These are phyloP conservation scores for Drosophila pachea DNA, from an alignment of 1,140 invertebrate species.

Conservation along the genomic window DNA sequence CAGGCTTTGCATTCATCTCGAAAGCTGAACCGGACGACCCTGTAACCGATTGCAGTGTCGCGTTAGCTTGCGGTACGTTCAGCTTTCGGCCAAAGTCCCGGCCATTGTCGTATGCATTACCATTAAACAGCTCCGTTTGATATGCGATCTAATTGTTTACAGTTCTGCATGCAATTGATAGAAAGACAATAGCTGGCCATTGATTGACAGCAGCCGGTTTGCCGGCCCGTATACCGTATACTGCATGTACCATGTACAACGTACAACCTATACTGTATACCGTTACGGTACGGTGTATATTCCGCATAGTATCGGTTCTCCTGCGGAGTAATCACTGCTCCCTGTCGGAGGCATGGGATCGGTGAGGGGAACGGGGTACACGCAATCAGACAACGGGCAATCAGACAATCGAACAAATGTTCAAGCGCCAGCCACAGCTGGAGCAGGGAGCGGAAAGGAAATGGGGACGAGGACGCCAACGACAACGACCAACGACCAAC, in stretches of 20 bases:
- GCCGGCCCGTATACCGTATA: background rate
- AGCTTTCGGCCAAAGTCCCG: background rate
- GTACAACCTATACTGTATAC: too few relatives aligned
- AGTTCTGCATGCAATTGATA: slow-evolving; percentile 8
- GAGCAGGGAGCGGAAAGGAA: background rate
- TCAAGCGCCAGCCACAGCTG: slow-evolving; percentile 8
- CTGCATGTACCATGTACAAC: too few relatives aligned
- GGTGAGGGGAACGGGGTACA: background rate
- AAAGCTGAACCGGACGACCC: background rate
- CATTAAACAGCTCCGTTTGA: slow-evolving; percentile 19
- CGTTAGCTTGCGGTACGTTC: background rate
- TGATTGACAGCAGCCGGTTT: slow-evolving; percentile 30
- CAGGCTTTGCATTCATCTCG: background rate
- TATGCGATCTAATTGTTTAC: slow-evolving; percentile 28
- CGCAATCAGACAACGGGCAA: slow-evolving; percentile 29
- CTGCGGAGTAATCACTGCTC: too few relatives aligned
- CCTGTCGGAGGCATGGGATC: too few relatives aligned
- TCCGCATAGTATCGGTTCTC: too few relatives aligned
- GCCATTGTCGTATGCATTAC: background rate
- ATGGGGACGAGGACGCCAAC: slow-evolving; percentile 22
- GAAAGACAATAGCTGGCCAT: slow-evolving; percentile 5
- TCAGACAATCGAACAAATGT: slow-evolving; percentile 28
- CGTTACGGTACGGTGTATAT: too few relatives aligned
- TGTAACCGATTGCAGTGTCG: background rate
- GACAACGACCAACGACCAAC: slow-evolving; percentile 12